Evolutionary conservation across 2,888 invertebrate species (phyloP).

Genomic region (Agrotis segetum): DNA sequence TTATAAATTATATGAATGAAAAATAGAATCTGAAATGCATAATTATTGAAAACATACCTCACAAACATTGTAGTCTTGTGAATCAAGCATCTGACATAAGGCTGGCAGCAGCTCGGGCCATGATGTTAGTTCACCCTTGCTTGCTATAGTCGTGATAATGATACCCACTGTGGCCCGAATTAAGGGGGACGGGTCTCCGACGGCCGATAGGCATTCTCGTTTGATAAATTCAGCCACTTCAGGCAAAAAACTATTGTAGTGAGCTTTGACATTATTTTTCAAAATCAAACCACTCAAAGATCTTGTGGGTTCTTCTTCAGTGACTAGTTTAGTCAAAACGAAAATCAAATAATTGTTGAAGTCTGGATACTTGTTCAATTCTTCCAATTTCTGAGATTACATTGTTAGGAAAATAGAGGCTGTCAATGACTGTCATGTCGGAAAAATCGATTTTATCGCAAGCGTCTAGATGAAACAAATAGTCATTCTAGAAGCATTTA

Average conservation of each 20-base stretch:
- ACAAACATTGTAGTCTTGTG: constrained; percentile 98
- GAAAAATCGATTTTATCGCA: constrained; percentile 90
- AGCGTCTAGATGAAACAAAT: constrained; percentile 77
- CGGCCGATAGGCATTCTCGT: constrained; percentile 98
- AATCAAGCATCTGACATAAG: constrained; percentile 98
- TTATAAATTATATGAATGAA: background rate
- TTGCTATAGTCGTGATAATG: constrained; percentile 99
- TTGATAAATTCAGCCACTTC: constrained; percentile 99
- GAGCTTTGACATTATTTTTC: constrained; percentile 99
- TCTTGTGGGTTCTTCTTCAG: constrained; percentile 99
- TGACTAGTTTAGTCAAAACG: constrained; percentile 98
- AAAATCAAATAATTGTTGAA: constrained; percentile 99
- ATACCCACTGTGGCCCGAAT: constrained; percentile 99
- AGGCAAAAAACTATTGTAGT: constrained; percentile 96
- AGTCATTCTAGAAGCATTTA: constrained; percentile 55
- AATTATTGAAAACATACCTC: constrained; percentile 92
- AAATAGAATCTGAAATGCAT: constrained; percentile 10
- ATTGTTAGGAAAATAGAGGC: constrained; percentile 90
- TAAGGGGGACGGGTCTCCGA: constrained; percentile 98
- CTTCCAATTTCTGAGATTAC: constrained; percentile 97
- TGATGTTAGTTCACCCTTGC: constrained; percentile 96
- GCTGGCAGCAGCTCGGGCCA: constrained; percentile 99
- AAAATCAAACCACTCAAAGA: constrained; percentile 99
- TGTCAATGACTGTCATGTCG: constrained; percentile 91
- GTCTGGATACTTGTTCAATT: constrained; percentile 99